A percentile compares a stretch with the other conserved stretches of the same genome.
These are phyloP conservation scores for Bacillus rossius DNA, from an alignment of 1,140 invertebrate species.

Conservation along the genomic window DNA sequence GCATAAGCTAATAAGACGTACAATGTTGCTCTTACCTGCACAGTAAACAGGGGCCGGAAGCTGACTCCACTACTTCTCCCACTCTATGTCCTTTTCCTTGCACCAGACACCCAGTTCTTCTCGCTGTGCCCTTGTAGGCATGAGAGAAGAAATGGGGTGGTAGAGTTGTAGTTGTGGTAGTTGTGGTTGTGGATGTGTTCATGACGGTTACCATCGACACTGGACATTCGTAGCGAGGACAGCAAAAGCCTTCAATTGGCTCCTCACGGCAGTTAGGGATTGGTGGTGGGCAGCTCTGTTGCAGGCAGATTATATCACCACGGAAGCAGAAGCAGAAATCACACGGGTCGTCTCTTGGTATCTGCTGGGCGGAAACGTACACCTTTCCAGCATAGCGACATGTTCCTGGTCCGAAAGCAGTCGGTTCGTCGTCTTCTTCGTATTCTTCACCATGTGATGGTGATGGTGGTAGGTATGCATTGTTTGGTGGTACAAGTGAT, in stretches of 20 bases:
- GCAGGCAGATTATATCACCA: conserved; percentile 91
- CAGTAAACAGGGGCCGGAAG: conserved; percentile 84
- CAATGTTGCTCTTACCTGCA: conserved; percentile 72
- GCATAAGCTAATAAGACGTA: not conserved
- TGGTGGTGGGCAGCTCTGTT: conserved; percentile 91
- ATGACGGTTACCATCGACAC: conserved; percentile 73
- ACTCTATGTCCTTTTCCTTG: conserved; percentile 74
- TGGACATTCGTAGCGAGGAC: conserved; percentile 89
- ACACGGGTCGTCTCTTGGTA: conserved; percentile 88
- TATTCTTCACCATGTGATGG: conserved; percentile 28
- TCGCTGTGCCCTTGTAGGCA: conserved; percentile 65
- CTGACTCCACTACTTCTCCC: conserved; percentile 72
- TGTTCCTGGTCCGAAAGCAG: conserved; percentile 76
- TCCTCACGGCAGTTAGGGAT: conserved; percentile 87
- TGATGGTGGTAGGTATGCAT: conserved; percentile 19
- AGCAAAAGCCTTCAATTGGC: conserved; percentile 89
- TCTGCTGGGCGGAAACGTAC: conserved; percentile 91
- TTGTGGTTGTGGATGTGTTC: conserved; percentile 76
- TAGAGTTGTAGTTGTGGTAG: conserved; percentile 78
- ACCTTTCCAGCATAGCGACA: conserved; percentile 88
- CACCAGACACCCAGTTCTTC: conserved; percentile 75
- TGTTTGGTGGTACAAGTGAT: not conserved
- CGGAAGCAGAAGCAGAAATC: conserved; percentile 97
- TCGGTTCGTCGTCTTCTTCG: conserved; percentile 63
- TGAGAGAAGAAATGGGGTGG: conserved; percentile 74